phyloP scores from a whole-genome alignment of 1,140 invertebrate species.

The Sweltsa coloradensis region DNA sequence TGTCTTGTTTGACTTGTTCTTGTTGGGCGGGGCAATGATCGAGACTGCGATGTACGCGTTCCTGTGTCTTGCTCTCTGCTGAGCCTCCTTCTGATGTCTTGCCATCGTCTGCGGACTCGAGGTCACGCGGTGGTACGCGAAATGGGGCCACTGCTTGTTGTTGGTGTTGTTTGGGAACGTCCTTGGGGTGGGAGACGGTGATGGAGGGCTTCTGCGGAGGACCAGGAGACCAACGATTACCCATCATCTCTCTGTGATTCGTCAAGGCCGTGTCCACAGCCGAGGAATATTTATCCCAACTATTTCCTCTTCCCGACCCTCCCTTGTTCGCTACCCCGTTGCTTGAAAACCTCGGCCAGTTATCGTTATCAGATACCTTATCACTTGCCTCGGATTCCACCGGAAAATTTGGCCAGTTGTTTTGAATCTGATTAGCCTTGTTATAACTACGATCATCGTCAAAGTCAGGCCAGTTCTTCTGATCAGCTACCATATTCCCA shows the following conservation, averaged over 20 bases:
- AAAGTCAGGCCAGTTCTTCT: not conserved
- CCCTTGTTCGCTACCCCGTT: too few species aligned
- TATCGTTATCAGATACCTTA: not conserved
- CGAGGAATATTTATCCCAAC: too few species aligned
- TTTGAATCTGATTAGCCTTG: not conserved
- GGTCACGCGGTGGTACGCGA: slow-evolving; percentile 15
- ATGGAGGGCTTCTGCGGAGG: not conserved
- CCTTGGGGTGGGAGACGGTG: not conserved
- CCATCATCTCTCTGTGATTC: not conserved
- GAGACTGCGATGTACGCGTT: slow-evolving; percentile 14
- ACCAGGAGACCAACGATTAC: not conserved
- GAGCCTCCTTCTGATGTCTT: not conserved
- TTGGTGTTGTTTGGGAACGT: not conserved
- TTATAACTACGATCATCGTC: not conserved
- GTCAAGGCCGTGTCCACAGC: not conserved
- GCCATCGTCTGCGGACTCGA: slow-evolving; percentile 4
- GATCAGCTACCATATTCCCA: not conserved
- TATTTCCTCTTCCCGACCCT: too few species aligned
- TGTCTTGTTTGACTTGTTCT: slow-evolving; percentile 2
- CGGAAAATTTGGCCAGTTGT: not conserved
- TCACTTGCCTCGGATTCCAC: not conserved
- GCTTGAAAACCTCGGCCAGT: not conserved
- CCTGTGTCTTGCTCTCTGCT: slow-evolving; percentile 1
- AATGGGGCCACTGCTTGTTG: slow-evolving; percentile 13
- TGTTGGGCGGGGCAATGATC: slow-evolving; percentile 2